Evolutionary conservation across 37 sponge, comb jelly and placozoan genomes (phyloP).

Genomic region (Chondrosia reniformis): DNA sequence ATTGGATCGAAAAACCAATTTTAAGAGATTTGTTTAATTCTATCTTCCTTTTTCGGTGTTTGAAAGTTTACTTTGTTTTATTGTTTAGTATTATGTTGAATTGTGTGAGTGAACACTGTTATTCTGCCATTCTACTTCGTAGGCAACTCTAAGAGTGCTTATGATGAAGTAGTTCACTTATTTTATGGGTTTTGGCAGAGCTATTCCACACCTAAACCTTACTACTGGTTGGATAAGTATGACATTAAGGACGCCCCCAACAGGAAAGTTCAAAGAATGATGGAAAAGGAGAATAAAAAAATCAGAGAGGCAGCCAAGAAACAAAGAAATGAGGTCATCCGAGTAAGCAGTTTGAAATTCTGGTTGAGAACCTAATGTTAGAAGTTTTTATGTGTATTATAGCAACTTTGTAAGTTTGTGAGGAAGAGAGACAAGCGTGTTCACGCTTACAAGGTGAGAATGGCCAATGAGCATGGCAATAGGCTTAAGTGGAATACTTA

Average conservation of each 20-base stretch:
- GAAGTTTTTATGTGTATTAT: not conserved
- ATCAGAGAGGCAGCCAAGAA: conserved; percentile 81
- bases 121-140: not conserved
- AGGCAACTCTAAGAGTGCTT: conserved; percentile 48
- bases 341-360: conserved; percentile 34
- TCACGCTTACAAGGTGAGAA: conserved; percentile 8
- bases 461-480: not conserved
- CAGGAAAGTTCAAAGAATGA: conserved; percentile 67
- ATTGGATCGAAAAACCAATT: too few relatives aligned
- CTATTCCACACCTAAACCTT: conserved; percentile 76
- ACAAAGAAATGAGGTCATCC: conserved; percentile 80
- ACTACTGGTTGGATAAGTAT: conserved; percentile 84
- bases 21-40: too few relatives aligned
- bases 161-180: conserved; percentile 67
- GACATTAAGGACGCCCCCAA: conserved; percentile 77
- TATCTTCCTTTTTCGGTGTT: too few relatives aligned
- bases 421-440: conserved; percentile 54
- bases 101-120: too few relatives aligned
- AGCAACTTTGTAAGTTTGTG: conserved; percentile 32
- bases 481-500: not conserved
- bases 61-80: too few relatives aligned
- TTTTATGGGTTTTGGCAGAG: conserved; percentile 98
- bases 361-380: too few relatives aligned
- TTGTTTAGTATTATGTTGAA: too few relatives aligned
- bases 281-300: conserved; percentile 98